A percentile compares a stretch with the other conserved stretches of the same genome.
phyloP scores from a whole-genome alignment of 2,113 vertebrate genomes.

The Motacilla tschutschensis region DNA sequence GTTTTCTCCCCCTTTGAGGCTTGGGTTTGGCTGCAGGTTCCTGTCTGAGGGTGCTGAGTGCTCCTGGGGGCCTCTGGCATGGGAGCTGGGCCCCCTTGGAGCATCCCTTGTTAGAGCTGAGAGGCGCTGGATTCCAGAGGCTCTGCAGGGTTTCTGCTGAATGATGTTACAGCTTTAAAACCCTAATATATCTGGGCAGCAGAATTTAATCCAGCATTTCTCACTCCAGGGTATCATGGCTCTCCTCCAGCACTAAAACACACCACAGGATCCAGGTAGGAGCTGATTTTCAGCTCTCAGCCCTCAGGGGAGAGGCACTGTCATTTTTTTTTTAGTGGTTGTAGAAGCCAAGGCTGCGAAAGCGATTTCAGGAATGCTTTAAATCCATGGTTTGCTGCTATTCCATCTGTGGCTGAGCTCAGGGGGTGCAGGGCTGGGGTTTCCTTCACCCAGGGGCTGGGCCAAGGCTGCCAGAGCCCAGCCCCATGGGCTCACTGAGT shows the following conservation, averaged over 20 bases:
- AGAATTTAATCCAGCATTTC: neutral
- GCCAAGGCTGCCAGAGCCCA: neutral
- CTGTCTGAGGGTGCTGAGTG: neutral
- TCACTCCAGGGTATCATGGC: neutral
- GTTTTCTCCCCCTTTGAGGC: fast-evolving
- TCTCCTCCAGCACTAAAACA: neutral
- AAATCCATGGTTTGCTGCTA: fast-evolving
- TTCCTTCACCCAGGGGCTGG: no score
- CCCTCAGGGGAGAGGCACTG: neutral
- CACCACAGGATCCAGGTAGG: neutral
- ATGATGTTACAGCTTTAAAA: neutral
- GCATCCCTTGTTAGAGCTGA: neutral
- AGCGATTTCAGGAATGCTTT: neutral
- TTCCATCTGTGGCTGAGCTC: fast-evolving
- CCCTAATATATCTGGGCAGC: neutral
- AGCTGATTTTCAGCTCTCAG: neutral
- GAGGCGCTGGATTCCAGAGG: neutral
- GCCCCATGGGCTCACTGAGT: neutral
- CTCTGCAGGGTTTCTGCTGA: neutral
- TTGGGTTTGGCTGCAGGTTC: neutral
- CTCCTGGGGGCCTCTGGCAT: neutral
- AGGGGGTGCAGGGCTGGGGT: neutral
- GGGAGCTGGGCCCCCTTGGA: neutral
- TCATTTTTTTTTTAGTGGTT: neutral
- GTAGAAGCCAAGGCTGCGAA: neutral